Percentiles rank a stretch among this genome's conserved stretches.
Evolutionary conservation across 2,888 invertebrate species (phyloP).

Genomic region (Ophion slaviceki): DNA sequence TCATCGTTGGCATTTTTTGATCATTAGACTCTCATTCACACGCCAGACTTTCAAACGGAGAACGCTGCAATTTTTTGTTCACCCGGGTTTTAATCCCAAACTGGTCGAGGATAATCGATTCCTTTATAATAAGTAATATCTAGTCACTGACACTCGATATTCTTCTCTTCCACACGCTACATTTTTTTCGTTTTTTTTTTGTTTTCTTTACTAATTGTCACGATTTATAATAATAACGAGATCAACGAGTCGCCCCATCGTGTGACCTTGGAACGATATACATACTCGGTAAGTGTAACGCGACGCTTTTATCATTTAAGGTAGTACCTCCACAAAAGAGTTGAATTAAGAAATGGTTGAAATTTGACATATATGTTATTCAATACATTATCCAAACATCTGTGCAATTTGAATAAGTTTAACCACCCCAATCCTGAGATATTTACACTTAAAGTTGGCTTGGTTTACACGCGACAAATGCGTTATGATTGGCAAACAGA

Average conservation of each 20-base stretch:
- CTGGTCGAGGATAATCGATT: background rate
- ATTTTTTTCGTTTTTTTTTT: background rate
- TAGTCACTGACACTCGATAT: background rate
- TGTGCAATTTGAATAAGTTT: too few species aligned
- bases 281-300: constrained; percentile 46
- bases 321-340: too few species aligned
- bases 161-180: too few species aligned
- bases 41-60: background rate
- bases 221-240: constrained; percentile 15
- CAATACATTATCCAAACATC: too few species aligned
- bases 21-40: background rate
- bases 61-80: background rate
- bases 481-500: too few species aligned
- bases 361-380: too few species aligned
- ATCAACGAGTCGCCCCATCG: constrained; percentile 6
- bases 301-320: constrained; percentile 11
- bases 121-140: background rate
- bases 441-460: too few species aligned
- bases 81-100: too few species aligned
- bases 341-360: too few species aligned
- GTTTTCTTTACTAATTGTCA: background rate
- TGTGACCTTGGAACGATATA: constrained; percentile 28
- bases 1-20: background rate
- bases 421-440: too few species aligned
- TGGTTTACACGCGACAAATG: too few species aligned